phyloP scores from a whole-genome alignment of 2,113 vertebrate genomes.

The Hippopotamus amphibius region DNA sequence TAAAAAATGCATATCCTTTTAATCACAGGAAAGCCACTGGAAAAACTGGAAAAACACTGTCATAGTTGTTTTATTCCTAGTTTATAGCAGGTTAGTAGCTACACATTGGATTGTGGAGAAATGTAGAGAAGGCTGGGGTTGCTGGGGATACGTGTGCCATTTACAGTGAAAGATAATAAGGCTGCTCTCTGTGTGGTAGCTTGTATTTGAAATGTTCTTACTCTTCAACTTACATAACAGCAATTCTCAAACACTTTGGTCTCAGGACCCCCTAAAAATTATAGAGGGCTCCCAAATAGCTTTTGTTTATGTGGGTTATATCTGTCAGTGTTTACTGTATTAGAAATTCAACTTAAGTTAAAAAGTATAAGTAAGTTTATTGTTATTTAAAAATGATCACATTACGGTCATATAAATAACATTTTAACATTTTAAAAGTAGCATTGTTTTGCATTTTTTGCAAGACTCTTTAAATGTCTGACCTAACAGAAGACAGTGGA shows the following conservation, averaged over 20 bases:
- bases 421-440: background rate
- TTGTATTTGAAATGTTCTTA: background rate
- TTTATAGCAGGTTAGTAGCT: background rate
- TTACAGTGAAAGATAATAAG: background rate
- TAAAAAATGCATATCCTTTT: background rate
- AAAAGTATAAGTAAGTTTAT: background rate
- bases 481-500: background rate
- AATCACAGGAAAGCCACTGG: background rate
- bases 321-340: background rate
- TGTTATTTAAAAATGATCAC: background rate
- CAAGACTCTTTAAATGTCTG: background rate
- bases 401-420: background rate
- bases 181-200: background rate
- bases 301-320: background rate
- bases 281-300: background rate
- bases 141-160: background rate
- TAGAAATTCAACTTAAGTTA: background rate
- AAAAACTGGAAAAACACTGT: background rate
- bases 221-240: background rate
- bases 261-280: background rate
- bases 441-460: conserved; percentile 8
- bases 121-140: background rate
- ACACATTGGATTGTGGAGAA: background rate
- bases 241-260: background rate
- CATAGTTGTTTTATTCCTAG: background rate